Base-by-base conservation (phyloP, 2,888 invertebrate genomes). In the Operophtera brumata region DNA sequence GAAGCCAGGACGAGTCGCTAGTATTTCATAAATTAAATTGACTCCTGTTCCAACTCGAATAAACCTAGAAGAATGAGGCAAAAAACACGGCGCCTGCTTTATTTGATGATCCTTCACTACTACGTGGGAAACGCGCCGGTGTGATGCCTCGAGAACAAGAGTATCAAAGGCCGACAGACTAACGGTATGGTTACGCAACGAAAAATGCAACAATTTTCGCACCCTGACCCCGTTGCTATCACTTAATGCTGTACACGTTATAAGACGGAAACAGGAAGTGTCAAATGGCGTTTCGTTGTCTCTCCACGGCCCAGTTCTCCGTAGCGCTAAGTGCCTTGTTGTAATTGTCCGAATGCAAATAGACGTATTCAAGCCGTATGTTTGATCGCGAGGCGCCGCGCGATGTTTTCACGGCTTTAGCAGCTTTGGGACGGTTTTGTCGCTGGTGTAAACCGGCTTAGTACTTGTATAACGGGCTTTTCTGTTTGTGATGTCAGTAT, bases 311-410 rank as follows among this genome's bases (percentile, higher is more conserved):
- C 84, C 84, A 86, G 86, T 87, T 88, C 81, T 70, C 68, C 75
- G 77, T 74, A 79, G 76, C 77, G 80, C 77, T 88, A 88, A 89
- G 89, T 88, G 89, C 83, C 72, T 69, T 75, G 80, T 72, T 86
- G 88, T 88, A 86, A 87, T 87, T 87, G 87, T 84, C 77, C 80
- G 78, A 83, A 86, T 86, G 87, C 83, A 88, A 89, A 89, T 84
- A 87, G 75, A 48, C 47, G 43, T 43, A 47, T 13, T 49, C 11
- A 37, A 61, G 43, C 10, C 43, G 49, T 57, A 61, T 78, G 73
- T 79, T 78, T 75, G 77, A 83, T 80, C 70, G 70, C 67, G 44
- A 55, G 66, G 61, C 63, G 48, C 64, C 66, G 74, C 73, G 72
- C 66, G 66, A 62, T 66, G 67, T 67, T 59, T 64, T 67, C 64